A percentile compares a stretch with the other conserved stretches of the same genome.
Conservation (phyloP, 2,888 invertebrate species). For the Gortyna flavago region DNA sequence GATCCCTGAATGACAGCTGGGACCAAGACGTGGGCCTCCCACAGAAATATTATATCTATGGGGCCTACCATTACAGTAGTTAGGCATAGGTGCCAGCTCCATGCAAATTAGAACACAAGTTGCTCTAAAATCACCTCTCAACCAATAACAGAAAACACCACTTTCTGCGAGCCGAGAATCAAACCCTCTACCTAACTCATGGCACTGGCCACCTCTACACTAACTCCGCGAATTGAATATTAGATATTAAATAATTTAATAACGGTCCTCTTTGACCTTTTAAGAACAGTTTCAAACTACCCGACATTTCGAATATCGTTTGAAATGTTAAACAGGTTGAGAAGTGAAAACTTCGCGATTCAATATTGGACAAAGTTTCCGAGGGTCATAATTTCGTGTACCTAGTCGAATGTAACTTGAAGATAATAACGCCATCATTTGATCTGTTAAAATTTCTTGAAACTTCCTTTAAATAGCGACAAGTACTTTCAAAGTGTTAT, state of each 20-base stretch:
- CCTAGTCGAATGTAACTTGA: slow-evolving; percentile 45
- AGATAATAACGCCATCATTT: slow-evolving; percentile 62
- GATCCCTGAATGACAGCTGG: too few species aligned
- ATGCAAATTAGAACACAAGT: neutral
- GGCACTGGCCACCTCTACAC: neutral
- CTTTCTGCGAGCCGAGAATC: neutral
- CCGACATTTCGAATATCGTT: slow-evolving; percentile 58
- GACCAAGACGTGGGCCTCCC: neutral
- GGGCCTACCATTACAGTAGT: neutral
- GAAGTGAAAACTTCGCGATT: slow-evolving; percentile 53
- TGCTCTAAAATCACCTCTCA: neutral
- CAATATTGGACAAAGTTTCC: slow-evolving; percentile 62
- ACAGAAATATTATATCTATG: neutral
- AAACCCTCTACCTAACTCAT: neutral
- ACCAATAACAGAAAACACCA: neutral
- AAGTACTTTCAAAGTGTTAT: slow-evolving; percentile 43
- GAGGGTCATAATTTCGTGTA: slow-evolving; percentile 57
- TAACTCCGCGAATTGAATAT: neutral
- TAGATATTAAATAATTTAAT: slow-evolving; percentile 27
- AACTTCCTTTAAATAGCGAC: slow-evolving; percentile 50
- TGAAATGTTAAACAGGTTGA: slow-evolving; percentile 56
- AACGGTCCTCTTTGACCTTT: slow-evolving; percentile 32
- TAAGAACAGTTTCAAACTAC: slow-evolving; percentile 33
- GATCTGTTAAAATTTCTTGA: slow-evolving; percentile 61
- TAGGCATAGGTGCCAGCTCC: too few species aligned